Percentiles rank a stretch among this genome's conserved stretches.
phyloP scores from a whole-genome alignment of 1,140 invertebrate species.

The Drosophila rufa region DNA sequence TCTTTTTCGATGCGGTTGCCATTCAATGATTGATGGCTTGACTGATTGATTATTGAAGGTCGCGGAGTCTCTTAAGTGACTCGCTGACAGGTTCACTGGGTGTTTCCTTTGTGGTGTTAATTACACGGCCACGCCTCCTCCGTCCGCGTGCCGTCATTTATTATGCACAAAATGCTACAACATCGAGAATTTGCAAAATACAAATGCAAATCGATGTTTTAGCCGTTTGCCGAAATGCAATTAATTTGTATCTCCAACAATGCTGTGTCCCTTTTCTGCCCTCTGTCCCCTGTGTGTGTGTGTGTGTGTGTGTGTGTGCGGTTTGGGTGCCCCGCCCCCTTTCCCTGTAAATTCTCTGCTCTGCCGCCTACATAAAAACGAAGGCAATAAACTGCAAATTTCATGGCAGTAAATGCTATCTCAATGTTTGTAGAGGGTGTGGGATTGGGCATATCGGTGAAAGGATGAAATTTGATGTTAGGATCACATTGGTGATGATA shows the following conservation, averaged over 20 bases:
- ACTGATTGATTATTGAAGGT: constrained; percentile 81
- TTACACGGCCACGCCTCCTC: constrained; percentile 47
- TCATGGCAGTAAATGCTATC: constrained; percentile 65
- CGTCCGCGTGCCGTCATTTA: constrained; percentile 43
- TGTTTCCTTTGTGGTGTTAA: constrained; percentile 69
- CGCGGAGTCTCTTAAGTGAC: constrained; percentile 73
- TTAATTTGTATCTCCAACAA: constrained; percentile 56
- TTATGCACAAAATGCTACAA: constrained; percentile 43
- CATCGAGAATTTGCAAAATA: constrained; percentile 49
- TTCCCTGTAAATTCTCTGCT: constrained; percentile 2
- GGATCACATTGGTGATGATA: neutral
- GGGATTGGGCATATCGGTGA: constrained; percentile 8
- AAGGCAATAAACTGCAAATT: constrained; percentile 67
- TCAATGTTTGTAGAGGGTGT: constrained; percentile 48
- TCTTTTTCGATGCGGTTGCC: constrained; percentile 37
- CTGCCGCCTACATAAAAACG: constrained; percentile 45
- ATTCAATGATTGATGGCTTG: constrained; percentile 50
- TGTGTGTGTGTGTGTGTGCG: neutral
- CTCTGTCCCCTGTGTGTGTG: too few species aligned
- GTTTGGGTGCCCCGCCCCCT: neutral
- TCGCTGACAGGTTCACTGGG: constrained; percentile 71
- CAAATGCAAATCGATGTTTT: constrained; percentile 63
- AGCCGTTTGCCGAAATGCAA: constrained; percentile 52
- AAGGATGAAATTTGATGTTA: neutral
- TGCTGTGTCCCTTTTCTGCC: constrained; percentile 10